phyloP scores from a whole-genome alignment of 2,888 invertebrate genomes.

The Antitype chi region DNA sequence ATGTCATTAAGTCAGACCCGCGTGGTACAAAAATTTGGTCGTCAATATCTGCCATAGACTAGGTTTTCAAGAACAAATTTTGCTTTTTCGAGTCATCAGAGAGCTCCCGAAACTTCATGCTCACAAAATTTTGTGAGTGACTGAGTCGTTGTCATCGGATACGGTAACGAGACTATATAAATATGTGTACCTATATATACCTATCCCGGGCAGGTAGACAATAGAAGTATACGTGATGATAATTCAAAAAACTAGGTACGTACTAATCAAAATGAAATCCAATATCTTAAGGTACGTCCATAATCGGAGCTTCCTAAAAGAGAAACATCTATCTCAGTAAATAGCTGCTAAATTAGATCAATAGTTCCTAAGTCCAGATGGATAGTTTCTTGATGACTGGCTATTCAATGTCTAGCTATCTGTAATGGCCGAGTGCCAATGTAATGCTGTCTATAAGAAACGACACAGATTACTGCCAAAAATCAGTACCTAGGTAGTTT shows the following conservation, averaged over 20 bases:
- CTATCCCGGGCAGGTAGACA: no score
- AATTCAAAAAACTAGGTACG: neutral
- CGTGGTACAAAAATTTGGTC: neutral
- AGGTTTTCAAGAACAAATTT: no score
- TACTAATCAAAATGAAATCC: neutral
- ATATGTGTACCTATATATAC: neutral
- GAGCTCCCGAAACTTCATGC: no score
- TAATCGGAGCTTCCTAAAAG: constrained; percentile 21
- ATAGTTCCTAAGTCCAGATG: constrained; percentile 39
- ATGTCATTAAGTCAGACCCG: neutral
- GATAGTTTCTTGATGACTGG: constrained; percentile 59
- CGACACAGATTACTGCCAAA: constrained; percentile 31
- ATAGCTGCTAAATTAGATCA: constrained; percentile 43
- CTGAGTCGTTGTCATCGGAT: no score
- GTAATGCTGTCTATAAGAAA: constrained; percentile 35
- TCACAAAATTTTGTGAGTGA: no score
- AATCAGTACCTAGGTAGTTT: constrained; percentile 22
- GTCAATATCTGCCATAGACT: neutral
- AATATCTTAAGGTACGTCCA: no score
- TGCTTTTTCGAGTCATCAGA: no score
- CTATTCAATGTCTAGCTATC: constrained; percentile 52
- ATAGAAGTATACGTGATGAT: neutral
- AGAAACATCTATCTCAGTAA: constrained; percentile 27
- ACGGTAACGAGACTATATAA: no score
- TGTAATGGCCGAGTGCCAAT: constrained; percentile 57